These are phyloP conservation scores for Drosophila repletoides DNA, from an alignment of 1,140 invertebrate genomes.

Conservation along the genomic window DNA sequence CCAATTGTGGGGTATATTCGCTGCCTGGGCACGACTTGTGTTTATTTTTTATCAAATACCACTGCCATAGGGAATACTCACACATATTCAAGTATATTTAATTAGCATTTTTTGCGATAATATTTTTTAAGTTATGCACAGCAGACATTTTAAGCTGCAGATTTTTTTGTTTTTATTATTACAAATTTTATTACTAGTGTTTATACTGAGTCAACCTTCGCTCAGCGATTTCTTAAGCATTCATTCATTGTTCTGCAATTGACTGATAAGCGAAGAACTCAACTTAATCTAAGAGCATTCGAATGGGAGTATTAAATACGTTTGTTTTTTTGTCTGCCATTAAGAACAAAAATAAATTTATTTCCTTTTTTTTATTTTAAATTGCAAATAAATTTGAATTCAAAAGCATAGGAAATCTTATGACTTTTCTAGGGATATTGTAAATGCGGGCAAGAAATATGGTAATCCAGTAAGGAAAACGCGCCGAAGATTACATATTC, in stretches of 20 bases:
- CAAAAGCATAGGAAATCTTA: no score
- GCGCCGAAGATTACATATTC: no score
- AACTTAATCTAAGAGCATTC: no score
- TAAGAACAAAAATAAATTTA: neutral
- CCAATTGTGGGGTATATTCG: constrained; percentile 31
- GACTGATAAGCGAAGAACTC: constrained; percentile 18
- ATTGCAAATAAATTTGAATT: neutral
- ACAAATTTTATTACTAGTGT: neutral
- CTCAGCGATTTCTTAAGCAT: neutral
- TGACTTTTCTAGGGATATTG: no score
- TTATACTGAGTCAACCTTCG: constrained; percentile 4
- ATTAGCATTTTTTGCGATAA: constrained; percentile 11
- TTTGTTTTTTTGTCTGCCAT: no score
- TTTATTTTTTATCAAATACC: constrained; percentile 31
- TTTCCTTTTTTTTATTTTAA: constrained; percentile 1
- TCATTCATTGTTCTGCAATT: constrained; percentile 23
- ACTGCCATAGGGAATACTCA: constrained; percentile 22
- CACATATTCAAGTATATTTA: constrained; percentile 14
- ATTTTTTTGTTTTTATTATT: neutral
- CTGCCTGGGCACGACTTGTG: constrained; percentile 42
- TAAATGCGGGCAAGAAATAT: no score
- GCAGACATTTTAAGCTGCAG: neutral
- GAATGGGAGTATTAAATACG: neutral
- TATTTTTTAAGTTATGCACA: constrained; percentile 17
- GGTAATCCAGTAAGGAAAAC: no score